A percentile compares a stretch with the other conserved stretches of the same genome.
Evolutionary conservation across 2,888 invertebrate species (phyloP).

Genomic region (Pyralis farinalis): DNA sequence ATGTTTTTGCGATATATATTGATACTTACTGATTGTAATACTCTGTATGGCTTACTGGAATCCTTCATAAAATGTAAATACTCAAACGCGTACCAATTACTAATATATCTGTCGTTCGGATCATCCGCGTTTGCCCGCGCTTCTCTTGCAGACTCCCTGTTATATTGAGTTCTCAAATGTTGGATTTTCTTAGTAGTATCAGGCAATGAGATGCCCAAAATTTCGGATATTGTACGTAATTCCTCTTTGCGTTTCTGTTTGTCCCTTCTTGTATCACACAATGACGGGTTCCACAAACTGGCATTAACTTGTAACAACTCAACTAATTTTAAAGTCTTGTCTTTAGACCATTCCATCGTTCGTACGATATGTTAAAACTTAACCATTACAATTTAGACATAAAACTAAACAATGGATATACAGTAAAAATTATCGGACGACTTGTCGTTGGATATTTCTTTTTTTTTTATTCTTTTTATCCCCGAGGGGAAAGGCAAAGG

Average conservation of each 20-base stretch:
- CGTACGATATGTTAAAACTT: constrained; percentile 27
- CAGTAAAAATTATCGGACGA: constrained; percentile 32
- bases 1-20: too few species aligned
- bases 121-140: constrained; percentile 69
- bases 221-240: constrained; percentile 56
- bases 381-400: constrained; percentile 26
- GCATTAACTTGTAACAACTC: constrained; percentile 67
- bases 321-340: constrained; percentile 67
- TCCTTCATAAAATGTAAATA: constrained; percentile 82
- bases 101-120: constrained; percentile 74
- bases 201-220: constrained; percentile 54
- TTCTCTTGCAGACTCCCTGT: constrained; percentile 80
- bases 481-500: too few species aligned
- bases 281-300: constrained; percentile 63
- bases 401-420: constrained; percentile 40
- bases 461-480: too few species aligned
- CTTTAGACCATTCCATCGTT: constrained; percentile 74
- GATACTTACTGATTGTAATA: constrained; percentile 55
- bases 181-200: constrained; percentile 82
- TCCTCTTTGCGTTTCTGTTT: constrained; percentile 72
- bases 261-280: constrained; percentile 63
- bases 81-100: constrained; percentile 80
- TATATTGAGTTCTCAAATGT: constrained; percentile 82
- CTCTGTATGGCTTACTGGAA: constrained; percentile 68
- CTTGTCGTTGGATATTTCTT: constrained; percentile 47